These are phyloP conservation scores for Harpagoxenus sublaevis DNA, from an alignment of 2,888 invertebrate species.

Conservation along the genomic window DNA sequence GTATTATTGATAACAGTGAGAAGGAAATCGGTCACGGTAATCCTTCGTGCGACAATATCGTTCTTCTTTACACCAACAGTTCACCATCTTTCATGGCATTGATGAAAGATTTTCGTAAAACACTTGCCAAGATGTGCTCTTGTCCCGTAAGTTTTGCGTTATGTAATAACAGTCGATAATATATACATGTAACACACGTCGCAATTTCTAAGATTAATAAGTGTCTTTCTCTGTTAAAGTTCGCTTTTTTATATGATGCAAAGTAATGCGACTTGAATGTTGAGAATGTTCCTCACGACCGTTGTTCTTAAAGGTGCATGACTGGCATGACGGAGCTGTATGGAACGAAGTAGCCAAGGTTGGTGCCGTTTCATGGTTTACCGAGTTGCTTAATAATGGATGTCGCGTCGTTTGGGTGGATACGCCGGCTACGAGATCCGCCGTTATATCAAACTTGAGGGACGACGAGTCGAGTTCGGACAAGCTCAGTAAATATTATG, in stretches of 20 bases:
- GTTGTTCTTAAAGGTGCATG: slow-evolving; percentile 75
- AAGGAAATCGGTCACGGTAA: slow-evolving; percentile 40
- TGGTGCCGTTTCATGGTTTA: slow-evolving; percentile 79
- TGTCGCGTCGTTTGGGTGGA: slow-evolving; percentile 80
- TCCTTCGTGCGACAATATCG: slow-evolving; percentile 62
- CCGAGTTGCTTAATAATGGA: slow-evolving; percentile 72
- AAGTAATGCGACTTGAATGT: background rate
- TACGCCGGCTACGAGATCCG: slow-evolving; percentile 72
- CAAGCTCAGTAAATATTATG: slow-evolving; percentile 49
- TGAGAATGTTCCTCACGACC: background rate
- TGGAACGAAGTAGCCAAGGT: slow-evolving; percentile 79
- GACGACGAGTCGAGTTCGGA: slow-evolving; percentile 19
- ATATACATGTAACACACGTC: background rate
- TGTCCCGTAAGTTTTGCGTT: slow-evolving; percentile 71
- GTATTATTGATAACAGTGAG: background rate
- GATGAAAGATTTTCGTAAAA: slow-evolving; percentile 75
- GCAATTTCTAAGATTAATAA: slow-evolving; percentile 10
- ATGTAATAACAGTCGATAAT: background rate
- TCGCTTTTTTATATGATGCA: background rate
- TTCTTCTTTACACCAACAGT: slow-evolving; percentile 75
- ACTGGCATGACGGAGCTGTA: slow-evolving; percentile 78
- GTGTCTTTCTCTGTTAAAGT: background rate
- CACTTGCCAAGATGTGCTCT: slow-evolving; percentile 68
- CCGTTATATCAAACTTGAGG: slow-evolving; percentile 64
- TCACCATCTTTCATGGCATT: slow-evolving; percentile 72